Evolutionary conservation across 1,140 invertebrate species (phyloP), one percentile per base, ranked within the genome.

Genomic region (Drosophila kanapiae): DNA sequence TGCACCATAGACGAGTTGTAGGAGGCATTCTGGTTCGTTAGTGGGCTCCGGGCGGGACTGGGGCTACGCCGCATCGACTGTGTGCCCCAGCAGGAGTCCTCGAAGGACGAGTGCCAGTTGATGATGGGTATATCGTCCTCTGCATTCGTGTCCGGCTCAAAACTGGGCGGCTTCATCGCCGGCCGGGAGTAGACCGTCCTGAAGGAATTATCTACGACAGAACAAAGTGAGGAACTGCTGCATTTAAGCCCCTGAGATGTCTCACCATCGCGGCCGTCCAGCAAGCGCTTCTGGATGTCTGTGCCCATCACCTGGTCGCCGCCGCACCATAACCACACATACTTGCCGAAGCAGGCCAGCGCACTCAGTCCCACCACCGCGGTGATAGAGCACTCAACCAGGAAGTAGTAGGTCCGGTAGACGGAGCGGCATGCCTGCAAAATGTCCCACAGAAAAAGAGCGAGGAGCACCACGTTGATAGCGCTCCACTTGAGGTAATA

Each of bases 311-410:
- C 76, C 37, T 82, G 80, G 49, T 92, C 85, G 3, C 69, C 72
- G 33, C 62, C 67, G 6, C 93, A 67, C 40, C 78, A 63, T 58
- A 92, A 87, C 58, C 82, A 87, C 23, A 93, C 47, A 78, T 93
- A 93, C 63, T 91, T 92, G 31, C 51, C 77, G 45, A 94, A 75
- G 71, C 94, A 93, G 70, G 92, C 94, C 6, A 93, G 6, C 1
- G 92, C 74, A 76, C 94, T 94, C 1, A 94, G 70, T 6, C 64
- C 79, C 4, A 93, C 70, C 35, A 93, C 48, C 13, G 81, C 23
- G 27, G 83, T 72, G 0, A 92, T 31, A 6, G 69, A 38, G 74
- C 92, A 93, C 77, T 94, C 93, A 0, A 90, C 40, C 49, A 92
- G 83, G 56, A 92, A 92, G 68, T 78, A 91, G 13, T 83, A 69